phyloP scores from a whole-genome alignment of 2,113 vertebrate species.

The Megalops atlanticus region DNA sequence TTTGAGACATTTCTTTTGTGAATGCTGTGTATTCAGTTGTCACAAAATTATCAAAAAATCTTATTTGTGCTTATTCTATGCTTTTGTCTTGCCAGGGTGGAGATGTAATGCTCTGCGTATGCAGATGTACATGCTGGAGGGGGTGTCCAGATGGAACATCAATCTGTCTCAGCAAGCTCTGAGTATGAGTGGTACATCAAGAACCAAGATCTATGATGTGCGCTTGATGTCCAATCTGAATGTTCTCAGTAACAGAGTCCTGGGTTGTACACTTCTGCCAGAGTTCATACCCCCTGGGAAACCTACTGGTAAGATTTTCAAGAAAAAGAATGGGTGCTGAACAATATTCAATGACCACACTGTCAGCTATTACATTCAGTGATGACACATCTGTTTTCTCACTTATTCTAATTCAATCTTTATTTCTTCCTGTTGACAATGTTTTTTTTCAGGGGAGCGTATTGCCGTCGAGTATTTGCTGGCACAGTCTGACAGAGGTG shows the following conservation, averaged over 20 bases:
- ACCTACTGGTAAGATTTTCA: constrained; percentile 35
- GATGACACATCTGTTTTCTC: too few relatives aligned
- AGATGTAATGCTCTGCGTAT: constrained; percentile 21
- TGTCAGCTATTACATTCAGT: too few relatives aligned
- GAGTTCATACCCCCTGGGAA: constrained; percentile 35
- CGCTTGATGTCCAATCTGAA: constrained; percentile 33
- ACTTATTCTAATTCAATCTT: background rate
- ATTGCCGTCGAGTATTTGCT: constrained; percentile 41
- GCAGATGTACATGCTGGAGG: constrained; percentile 25
- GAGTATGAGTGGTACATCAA: background rate
- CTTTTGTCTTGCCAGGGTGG: constrained; percentile 16
- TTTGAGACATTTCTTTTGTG: too few relatives aligned
- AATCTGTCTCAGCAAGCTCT: background rate
- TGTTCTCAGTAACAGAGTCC: constrained; percentile 32
- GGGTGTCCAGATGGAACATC: constrained; percentile 16
- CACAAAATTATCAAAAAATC: too few relatives aligned
- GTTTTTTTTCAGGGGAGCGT: constrained; percentile 30
- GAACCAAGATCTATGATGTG: constrained; percentile 14
- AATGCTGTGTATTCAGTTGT: too few relatives aligned
- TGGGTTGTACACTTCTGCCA: constrained; percentile 19
- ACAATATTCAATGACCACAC: background rate
- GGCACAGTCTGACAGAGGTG: constrained; percentile 38
- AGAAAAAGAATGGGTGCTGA: background rate
- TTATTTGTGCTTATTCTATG: too few relatives aligned
- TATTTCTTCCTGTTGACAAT: background rate